A percentile compares a stretch with the other conserved stretches of the same genome.
phyloP scores from a whole-genome alignment of 2,888 invertebrate genomes.

The Sinodicranocentrus sp. region DNA sequence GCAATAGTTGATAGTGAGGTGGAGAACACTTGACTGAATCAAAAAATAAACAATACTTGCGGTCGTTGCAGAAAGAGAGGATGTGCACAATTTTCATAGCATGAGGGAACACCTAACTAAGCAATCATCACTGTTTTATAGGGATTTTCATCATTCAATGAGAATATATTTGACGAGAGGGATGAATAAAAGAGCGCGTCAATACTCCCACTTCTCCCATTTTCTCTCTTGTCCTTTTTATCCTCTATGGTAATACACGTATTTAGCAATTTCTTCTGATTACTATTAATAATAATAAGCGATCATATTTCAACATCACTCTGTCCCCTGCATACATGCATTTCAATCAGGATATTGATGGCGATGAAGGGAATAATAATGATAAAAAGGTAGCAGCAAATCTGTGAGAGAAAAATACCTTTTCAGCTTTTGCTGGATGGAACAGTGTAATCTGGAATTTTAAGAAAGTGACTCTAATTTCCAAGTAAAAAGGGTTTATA shows the following conservation, averaged over 20 bases:
- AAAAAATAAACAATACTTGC: too few species aligned
- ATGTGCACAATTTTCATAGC: too few species aligned
- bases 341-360: background rate
- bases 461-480: background rate
- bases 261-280: too few species aligned
- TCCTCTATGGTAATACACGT: background rate
- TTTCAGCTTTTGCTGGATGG: background rate
- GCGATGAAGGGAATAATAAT: background rate
- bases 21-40: too few species aligned
- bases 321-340: background rate
- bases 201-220: background rate
- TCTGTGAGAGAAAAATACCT: background rate
- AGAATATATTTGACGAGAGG: background rate
- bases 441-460: background rate
- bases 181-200: background rate
- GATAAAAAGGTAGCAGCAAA: background rate
- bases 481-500: too few species aligned
- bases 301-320: background rate
- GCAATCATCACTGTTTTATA: too few species aligned
- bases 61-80: too few species aligned
- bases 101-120: too few species aligned
- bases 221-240: background rate
- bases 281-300: too few species aligned
- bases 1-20: too few species aligned
- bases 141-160: too few species aligned